Percentiles rank a stretch among this genome's conserved stretches.
Evolutionary conservation across 2,888 invertebrate species (phyloP).

Genomic region (Ypsolopha scabrella): DNA sequence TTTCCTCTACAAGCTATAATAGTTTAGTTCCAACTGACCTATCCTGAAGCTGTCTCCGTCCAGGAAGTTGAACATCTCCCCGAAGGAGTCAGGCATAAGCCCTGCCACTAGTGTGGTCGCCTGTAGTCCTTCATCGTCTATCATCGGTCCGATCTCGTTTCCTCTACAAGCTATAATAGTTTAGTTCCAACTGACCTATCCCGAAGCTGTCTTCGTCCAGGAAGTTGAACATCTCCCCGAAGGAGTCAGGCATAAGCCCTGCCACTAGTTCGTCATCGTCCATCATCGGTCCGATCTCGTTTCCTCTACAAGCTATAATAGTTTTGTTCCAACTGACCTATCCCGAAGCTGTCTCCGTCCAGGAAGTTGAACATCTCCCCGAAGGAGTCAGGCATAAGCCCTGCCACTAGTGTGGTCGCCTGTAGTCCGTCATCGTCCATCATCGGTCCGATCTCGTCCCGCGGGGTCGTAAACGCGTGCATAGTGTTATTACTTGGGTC

Average conservation of each 20-base stretch:
- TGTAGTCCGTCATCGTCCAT: constrained; percentile 7
- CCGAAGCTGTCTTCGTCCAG: constrained; percentile 61
- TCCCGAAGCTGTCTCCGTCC: constrained; percentile 62
- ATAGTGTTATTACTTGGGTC: constrained; percentile 27
- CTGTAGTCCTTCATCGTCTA: constrained; percentile 7
- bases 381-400: constrained; percentile 57
- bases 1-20: too few species aligned
- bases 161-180: background rate
- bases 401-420: constrained; percentile 25
- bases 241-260: constrained; percentile 57
- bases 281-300: constrained; percentile 45
- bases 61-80: too few species aligned
- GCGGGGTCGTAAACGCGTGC: constrained; percentile 40
- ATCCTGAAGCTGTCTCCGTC: too few species aligned
- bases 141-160: constrained; percentile 45
- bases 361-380: constrained; percentile 61
- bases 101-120: constrained; percentile 29
- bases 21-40: too few species aligned
- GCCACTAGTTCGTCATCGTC: constrained; percentile 21
- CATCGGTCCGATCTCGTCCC: constrained; percentile 47
- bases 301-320: constrained; percentile 11
- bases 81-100: constrained; percentile 46
- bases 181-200: constrained; percentile 27
- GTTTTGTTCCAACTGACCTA: constrained; percentile 21
- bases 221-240: constrained; percentile 59